Percentiles rank a stretch among this genome's conserved stretches.
phyloP scores from a whole-genome alignment of 2,113 vertebrate species.

The Brachirus orientalis region DNA sequence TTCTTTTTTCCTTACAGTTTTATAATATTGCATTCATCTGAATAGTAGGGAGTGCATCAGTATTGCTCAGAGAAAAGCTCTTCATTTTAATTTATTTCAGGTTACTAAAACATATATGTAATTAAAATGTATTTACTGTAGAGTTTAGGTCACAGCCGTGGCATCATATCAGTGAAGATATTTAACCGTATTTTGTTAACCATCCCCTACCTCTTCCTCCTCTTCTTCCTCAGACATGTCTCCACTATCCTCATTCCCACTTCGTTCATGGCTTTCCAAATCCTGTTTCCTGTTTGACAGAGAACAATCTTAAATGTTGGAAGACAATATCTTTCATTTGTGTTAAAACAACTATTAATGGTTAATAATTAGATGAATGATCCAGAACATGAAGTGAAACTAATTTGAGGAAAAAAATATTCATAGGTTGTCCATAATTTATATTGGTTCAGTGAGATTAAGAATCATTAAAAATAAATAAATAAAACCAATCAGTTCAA shows the following conservation, averaged over 20 bases:
- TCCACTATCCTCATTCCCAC: slow-evolving; percentile 94
- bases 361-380: too few relatives aligned
- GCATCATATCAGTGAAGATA: slow-evolving; percentile 33
- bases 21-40: background rate
- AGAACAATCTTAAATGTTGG: background rate
- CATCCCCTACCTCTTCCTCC: slow-evolving; percentile 77
- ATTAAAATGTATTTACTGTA: too few relatives aligned
- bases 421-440: too few relatives aligned
- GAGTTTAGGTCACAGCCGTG: slow-evolving; percentile 11
- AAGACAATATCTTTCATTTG: background rate
- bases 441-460: too few relatives aligned
- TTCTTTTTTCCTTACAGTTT: background rate
- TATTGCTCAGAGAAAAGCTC: too few relatives aligned
- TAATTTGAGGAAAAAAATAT: too few relatives aligned
- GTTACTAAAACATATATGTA: background rate
- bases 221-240: slow-evolving; percentile 91
- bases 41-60: too few relatives aligned
- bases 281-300: slow-evolving; percentile 84
- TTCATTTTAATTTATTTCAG: too few relatives aligned
- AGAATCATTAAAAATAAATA: too few relatives aligned
- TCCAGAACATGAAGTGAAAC: too few relatives aligned
- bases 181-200: slow-evolving; percentile 17
- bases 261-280: slow-evolving; percentile 88
- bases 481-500: too few relatives aligned
- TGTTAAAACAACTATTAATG: too few relatives aligned